Percentiles rank a stretch among this genome's conserved stretches.
Evolutionary conservation across 2,888 invertebrate genomes (phyloP).

Genomic region (Neoitamus cyanurus): DNA sequence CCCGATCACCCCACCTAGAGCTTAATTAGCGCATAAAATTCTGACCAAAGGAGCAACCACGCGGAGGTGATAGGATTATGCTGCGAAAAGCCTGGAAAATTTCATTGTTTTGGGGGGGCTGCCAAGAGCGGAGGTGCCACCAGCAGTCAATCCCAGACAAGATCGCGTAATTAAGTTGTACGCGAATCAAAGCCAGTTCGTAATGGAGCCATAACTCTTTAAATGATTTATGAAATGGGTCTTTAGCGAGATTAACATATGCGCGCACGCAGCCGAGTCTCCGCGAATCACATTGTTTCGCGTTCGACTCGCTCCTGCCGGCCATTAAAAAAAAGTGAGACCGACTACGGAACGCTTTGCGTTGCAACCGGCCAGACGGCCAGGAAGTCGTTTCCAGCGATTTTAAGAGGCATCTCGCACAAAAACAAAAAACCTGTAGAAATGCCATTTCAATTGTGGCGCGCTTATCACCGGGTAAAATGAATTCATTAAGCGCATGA

Average conservation of each 20-base stretch:
- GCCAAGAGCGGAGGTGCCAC: background rate
- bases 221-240: conserved; percentile 19
- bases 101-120: background rate
- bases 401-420: background rate
- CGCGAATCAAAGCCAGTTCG: background rate
- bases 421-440: background rate
- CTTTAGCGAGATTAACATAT: conserved; percentile 9
- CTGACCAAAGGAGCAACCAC: background rate
- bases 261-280: conserved; percentile 7
- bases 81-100: background rate
- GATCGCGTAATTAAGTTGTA: conserved; percentile 3
- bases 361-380: background rate
- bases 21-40: background rate
- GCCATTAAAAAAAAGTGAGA: background rate
- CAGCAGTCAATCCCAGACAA: background rate
- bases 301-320: background rate
- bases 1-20: too few species aligned
- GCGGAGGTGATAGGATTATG: background rate
- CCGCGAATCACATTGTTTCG: background rate
- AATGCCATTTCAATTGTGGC: conserved; percentile 2
- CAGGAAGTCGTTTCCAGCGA: background rate
- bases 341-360: background rate
- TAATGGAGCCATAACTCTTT: conserved; percentile 6
- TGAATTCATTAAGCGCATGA: background rate
- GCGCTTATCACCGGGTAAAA: background rate